Evolutionary conservation across 2,113 vertebrate species (phyloP).

Genomic region (Globicephala melas): DNA sequence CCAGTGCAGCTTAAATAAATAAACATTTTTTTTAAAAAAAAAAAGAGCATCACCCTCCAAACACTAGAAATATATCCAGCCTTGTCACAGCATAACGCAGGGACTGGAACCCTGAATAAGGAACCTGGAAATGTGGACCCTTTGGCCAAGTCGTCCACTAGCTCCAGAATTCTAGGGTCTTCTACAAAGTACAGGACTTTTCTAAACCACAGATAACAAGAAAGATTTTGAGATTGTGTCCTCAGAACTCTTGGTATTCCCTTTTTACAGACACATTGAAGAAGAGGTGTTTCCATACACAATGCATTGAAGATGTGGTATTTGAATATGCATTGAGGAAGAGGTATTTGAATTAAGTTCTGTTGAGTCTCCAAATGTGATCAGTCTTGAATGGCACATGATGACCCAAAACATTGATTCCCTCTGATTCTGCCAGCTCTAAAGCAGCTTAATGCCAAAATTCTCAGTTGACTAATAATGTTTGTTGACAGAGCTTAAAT

Average conservation of each 20-base stretch:
- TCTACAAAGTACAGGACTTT: background rate
- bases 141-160: background rate
- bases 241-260: background rate
- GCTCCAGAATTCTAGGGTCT: background rate
- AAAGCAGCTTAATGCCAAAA: background rate
- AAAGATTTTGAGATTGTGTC: background rate
- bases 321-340: background rate
- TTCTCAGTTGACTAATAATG: background rate
- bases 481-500: background rate
- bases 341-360: background rate
- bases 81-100: background rate
- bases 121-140: background rate
- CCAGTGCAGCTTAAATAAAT: no score
- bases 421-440: slow-evolving; percentile 5
- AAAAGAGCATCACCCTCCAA: background rate
- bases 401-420: background rate
- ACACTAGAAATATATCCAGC: background rate
- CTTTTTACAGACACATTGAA: background rate
- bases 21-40: no score
- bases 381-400: background rate
- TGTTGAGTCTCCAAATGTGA: background rate
- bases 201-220: background rate
- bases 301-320: background rate
- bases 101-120: background rate
- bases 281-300: background rate